Evolutionary conservation across 2,113 vertebrate genomes (phyloP).

Genomic region (Arothron firmamentum): DNA sequence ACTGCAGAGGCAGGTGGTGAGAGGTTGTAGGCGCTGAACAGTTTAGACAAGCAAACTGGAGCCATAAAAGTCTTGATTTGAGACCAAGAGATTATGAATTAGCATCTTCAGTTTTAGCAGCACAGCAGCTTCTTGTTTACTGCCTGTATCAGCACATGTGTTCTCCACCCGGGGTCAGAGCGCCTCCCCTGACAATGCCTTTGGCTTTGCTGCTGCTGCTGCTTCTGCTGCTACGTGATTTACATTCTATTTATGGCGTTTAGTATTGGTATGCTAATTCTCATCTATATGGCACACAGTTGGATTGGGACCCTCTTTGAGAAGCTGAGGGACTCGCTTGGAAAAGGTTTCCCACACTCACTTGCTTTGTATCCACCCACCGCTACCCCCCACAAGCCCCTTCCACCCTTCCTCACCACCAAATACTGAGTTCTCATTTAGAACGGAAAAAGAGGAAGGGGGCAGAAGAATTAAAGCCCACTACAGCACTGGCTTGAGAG

Average conservation of each 20-base stretch:
- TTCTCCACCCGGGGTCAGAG: too few relatives aligned
- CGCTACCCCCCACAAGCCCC: constrained; percentile 27
- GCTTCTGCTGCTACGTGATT: constrained; percentile 11
- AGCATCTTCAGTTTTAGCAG: background rate
- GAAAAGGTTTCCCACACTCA: constrained; percentile 67
- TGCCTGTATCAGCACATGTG: too few relatives aligned
- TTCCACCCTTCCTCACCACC: constrained; percentile 38
- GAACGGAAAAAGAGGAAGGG: constrained; percentile 45
- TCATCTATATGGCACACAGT: constrained; percentile 32
- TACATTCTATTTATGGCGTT: constrained; percentile 43
- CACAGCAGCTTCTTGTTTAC: constrained; percentile 11
- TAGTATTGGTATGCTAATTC: constrained; percentile 74
- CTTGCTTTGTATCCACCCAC: constrained; percentile 27
- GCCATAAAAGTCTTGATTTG: background rate
- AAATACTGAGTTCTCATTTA: constrained; percentile 39
- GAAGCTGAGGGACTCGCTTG: constrained; percentile 48
- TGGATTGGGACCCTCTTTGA: constrained; percentile 54
- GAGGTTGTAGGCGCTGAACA: constrained; percentile 12
- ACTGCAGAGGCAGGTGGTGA: constrained; percentile 29
- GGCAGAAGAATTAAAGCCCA: constrained; percentile 41
- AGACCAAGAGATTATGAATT: too few relatives aligned
- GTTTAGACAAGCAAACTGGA: constrained; percentile 3
- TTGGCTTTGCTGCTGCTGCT: background rate
- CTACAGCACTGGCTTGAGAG: constrained; percentile 20
- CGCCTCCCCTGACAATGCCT: background rate